These are phyloP conservation scores for Drosophila persimilis DNA, from an alignment of 1,140 invertebrate species.

Conservation along the genomic window DNA sequence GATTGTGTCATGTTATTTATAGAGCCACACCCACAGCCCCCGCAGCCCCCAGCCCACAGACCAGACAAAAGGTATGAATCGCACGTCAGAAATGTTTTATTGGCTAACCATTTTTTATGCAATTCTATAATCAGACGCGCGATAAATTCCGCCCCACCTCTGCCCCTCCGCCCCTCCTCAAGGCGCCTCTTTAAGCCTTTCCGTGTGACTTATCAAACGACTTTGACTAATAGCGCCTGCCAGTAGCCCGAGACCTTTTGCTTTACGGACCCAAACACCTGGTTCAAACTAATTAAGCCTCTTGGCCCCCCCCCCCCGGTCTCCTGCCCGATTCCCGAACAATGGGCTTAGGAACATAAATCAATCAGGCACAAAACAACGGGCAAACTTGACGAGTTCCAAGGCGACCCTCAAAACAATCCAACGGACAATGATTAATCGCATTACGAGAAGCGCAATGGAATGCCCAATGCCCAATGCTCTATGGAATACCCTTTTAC, in stretches of 20 bases:
- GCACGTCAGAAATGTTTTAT: constrained; percentile 81
- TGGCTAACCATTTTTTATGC: constrained; percentile 77
- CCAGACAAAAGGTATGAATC: constrained; percentile 76
- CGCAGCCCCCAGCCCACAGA: neutral
- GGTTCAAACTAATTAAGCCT: constrained; percentile 77
- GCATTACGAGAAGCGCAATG: constrained; percentile 34
- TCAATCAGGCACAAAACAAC: constrained; percentile 72
- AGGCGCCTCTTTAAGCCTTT: constrained; percentile 22
- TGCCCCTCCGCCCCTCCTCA: neutral
- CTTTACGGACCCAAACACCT: constrained; percentile 47
- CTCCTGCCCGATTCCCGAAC: constrained; percentile 16
- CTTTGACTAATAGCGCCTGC: constrained; percentile 64
- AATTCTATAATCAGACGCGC: constrained; percentile 77
- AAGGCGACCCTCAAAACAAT: constrained; percentile 52
- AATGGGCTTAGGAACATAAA: constrained; percentile 75
- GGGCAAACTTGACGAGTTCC: constrained; percentile 69
- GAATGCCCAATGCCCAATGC: constrained; percentile 13
- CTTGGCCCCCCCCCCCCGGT: constrained; percentile 18
- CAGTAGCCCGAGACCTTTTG: constrained; percentile 37
- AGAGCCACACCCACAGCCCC: constrained; percentile 30
- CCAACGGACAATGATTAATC: constrained; percentile 72
- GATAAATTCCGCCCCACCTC: constrained; percentile 48
- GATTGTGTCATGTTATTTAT: constrained; percentile 82
- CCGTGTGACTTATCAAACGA: constrained; percentile 64
- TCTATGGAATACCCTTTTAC: constrained; percentile 66